Base-by-base conservation (phyloP, 2,113 vertebrate species). In the Grantiella picta region DNA sequence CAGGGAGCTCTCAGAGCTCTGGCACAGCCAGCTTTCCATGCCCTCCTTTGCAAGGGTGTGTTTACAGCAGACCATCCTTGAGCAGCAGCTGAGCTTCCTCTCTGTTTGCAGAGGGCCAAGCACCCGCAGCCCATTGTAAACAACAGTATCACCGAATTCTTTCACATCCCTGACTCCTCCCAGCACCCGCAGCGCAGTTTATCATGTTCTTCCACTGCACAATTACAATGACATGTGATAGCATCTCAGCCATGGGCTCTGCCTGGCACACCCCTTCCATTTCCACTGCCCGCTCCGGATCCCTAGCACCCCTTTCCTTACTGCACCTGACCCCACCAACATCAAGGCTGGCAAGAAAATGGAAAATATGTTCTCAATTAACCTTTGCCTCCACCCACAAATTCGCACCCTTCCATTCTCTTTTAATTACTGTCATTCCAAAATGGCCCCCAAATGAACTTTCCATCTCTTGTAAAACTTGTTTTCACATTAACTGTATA, bases 361-460 rank as follows among this genome's bases (percentile, higher is more conserved):
- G 92, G 88, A 94, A 96, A 97, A 81, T 42, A 29, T 2, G 42
- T 38, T 92, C 89, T 78, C 81, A 95, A 89, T 96, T 92, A 95
- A 96, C 96, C 94, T 96, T 79, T 93, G 89, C 89, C 78, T 85
- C 75, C 86, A 94, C 93, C 70, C 80, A 40, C 77, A 68, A 57
- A 80, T 91, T 95, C 90, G 94, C 86, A 93, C 61, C 91, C 87
- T 95, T 94, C 85, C 89, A 93, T 65, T 95, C 92, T 78, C 84
- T 94, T 90, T 90, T 94, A 92, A 96, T 95, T 90, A 52, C 65
- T 79, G 63, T 70, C 65, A 90, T 94, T 92, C 94, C 93, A 96
- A 96, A 97, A 95, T 84, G 95, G 92, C 92, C 93, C 85, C 70
- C 77, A 96, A 96, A 92, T 95, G 95, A 92, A 97, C 95, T 96